phyloP scores from a whole-genome alignment of 2,797 vertebrate genomes.

The Bradypus variegatus region DNA sequence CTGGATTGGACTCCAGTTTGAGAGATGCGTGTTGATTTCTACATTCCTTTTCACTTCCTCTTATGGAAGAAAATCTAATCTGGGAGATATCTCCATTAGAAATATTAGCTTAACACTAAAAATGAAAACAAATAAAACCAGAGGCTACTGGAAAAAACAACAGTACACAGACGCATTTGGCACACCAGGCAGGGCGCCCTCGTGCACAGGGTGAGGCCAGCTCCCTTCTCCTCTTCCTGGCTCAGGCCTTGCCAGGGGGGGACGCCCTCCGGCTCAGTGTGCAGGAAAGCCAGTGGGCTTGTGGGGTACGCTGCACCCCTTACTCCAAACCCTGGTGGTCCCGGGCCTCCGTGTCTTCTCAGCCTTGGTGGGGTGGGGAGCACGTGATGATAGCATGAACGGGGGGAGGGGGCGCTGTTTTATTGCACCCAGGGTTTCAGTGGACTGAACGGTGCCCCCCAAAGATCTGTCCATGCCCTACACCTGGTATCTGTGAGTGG shows the following conservation, averaged over 20 bases:
- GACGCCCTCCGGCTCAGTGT: accelerated
- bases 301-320: background rate
- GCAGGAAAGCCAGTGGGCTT: background rate
- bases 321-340: accelerated
- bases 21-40: background rate
- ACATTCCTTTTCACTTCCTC: conserved; percentile 10
- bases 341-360: accelerated
- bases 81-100: conserved; percentile 43
- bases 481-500: too few species aligned
- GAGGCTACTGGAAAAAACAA: conserved; percentile 38
- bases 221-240: background rate
- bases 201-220: accelerated
- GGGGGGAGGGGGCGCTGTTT: background rate
- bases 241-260: background rate
- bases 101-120: conserved; percentile 33
- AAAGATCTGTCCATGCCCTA: too few species aligned
- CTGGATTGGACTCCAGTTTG: background rate
- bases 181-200: accelerated
- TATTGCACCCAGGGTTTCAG: accelerated
- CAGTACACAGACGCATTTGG: background rate
- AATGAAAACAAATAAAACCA: conserved; percentile 47
- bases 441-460: accelerated
- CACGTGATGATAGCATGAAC: accelerated
- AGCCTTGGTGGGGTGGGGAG: accelerated
- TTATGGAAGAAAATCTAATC: conserved; percentile 46